Evolutionary conservation across 2,888 invertebrate species (phyloP).

Genomic region (Neocrepidodera transversa): DNA sequence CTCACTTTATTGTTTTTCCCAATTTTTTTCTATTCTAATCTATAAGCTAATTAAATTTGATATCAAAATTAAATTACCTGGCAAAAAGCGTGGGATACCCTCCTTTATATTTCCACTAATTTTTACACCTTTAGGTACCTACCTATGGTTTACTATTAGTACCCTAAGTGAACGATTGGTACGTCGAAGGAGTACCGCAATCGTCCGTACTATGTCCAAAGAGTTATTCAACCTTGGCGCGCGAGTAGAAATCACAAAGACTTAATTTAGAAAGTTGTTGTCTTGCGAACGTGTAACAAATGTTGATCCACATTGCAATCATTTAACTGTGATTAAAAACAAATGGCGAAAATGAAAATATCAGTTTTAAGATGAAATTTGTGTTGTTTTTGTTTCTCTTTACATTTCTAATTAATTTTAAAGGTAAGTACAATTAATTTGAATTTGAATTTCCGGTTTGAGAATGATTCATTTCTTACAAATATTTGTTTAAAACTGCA

Average conservation of each 20-base stretch:
- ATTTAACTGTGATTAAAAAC: constrained; percentile 19
- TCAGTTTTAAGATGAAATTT: constrained; percentile 33
- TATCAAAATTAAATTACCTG: too few relatives aligned
- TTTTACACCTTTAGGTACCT: too few relatives aligned
- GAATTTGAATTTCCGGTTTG: not conserved
- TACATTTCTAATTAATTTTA: constrained; percentile 4
- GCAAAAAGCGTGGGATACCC: too few relatives aligned
- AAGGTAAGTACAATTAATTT: constrained; percentile 27
- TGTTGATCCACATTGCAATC: constrained; percentile 28
- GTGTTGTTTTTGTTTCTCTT: constrained; percentile 12
- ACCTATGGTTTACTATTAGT: too few relatives aligned
- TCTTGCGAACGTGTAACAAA: constrained; percentile 28
- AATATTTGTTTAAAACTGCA: not conserved
- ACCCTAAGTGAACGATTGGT: too few relatives aligned
- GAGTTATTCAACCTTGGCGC: constrained; percentile 39
- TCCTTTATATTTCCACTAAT: too few relatives aligned
- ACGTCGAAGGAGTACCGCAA: constrained; percentile 2
- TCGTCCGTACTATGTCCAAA: constrained; percentile 24
- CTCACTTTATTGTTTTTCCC: too few relatives aligned
- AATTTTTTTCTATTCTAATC: too few relatives aligned
- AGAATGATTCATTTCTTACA: not conserved
- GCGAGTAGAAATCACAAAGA: constrained; percentile 37
- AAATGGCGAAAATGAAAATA: constrained; percentile 32
- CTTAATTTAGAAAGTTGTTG: constrained; percentile 39
- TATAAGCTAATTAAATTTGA: too few relatives aligned